phyloP scores from a whole-genome alignment of 1,140 invertebrate species.

The Heliconius congener region DNA sequence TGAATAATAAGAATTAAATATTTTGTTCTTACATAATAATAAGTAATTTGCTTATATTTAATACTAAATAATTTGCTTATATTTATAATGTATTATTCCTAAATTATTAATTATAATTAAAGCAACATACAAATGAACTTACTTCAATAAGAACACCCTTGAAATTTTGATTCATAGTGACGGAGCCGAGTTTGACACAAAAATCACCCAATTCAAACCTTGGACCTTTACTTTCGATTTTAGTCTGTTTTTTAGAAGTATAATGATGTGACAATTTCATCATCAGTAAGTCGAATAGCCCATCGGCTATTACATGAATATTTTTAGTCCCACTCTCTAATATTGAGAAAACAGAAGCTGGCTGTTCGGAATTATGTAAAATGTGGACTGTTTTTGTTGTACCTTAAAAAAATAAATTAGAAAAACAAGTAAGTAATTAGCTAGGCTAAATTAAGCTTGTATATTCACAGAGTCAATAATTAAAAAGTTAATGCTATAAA shows the following conservation, averaged over 20 bases:
- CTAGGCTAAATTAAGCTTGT: too few relatives aligned
- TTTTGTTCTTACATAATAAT: too few relatives aligned
- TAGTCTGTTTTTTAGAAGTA: constrained; percentile 92
- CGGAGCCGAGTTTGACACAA: constrained; percentile 95
- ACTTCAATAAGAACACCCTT: constrained; percentile 97
- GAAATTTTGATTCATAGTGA: constrained; percentile 95
- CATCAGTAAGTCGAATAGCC: constrained; percentile 95
- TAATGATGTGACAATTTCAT: constrained; percentile 93
- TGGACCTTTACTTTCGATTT: constrained; percentile 95
- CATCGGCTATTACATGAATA: constrained; percentile 93
- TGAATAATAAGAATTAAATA: too few relatives aligned
- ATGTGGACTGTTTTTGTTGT: constrained; percentile 92
- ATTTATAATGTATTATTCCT: too few relatives aligned
- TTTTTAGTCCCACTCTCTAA: constrained; percentile 93
- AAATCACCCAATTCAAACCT: constrained; percentile 97
- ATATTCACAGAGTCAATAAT: too few relatives aligned
- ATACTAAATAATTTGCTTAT: too few relatives aligned
- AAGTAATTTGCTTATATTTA: too few relatives aligned
- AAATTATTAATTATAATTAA: too few relatives aligned
- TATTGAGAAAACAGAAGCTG: constrained; percentile 95
- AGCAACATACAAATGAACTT: constrained; percentile 32
- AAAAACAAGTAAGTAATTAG: not conserved
- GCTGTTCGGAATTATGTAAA: constrained; percentile 97
- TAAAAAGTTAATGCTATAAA: too few relatives aligned
- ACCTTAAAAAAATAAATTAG: constrained; percentile 49